Conservation (phyloP, 2,113 vertebrate species). For the crab-eating macaque (Macaca fascicularis) region T2T-MFA8v1.1 NC_088385.1:61706001-61706500, state of each 20-base stretch:
- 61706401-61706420: background rate
- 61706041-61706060: background rate
- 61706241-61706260: background rate
- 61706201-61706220: background rate
- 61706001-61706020: background rate
- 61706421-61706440: background rate
- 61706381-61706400: background rate
- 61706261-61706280: background rate
- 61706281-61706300: background rate
- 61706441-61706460: background rate
- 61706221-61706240: background rate
- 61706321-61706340: background rate
- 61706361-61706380: background rate
- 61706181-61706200: background rate
- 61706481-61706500: background rate
- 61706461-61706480: background rate
- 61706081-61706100: no score
- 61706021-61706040: background rate
- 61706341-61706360: background rate
- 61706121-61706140: background rate
- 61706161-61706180: background rate
- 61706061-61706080: background rate
- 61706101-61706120: background rate
- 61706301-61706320: background rate
- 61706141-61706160: background rate